Evolutionary conservation across 64 coral and sea anemone genomes (phyloP).

Genomic region (Actinia tenebrosa): DNA sequence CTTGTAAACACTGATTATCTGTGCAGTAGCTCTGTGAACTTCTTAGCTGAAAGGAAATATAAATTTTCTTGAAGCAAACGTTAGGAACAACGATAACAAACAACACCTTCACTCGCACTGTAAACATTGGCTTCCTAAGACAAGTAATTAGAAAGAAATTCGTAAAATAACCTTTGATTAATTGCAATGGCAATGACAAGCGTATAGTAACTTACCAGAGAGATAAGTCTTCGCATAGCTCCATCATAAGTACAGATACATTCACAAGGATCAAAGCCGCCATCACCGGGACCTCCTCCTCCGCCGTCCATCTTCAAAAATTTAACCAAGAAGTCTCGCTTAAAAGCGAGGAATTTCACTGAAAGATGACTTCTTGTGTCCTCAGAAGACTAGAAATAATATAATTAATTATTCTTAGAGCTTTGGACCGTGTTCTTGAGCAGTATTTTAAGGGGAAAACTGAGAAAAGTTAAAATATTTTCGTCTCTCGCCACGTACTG

Average conservation of each 20-base stretch:
- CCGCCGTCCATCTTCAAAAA: slow-evolving; percentile 34
- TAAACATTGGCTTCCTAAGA: background rate
- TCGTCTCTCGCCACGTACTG: background rate
- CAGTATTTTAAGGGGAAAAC: background rate
- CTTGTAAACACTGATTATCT: slow-evolving; percentile 94
- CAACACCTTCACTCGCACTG: background rate
- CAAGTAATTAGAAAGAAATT: background rate
- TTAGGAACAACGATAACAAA: background rate
- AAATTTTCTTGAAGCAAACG: background rate
- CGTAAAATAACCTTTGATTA: background rate
- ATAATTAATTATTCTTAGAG: background rate
- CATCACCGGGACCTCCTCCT: slow-evolving; percentile 66
- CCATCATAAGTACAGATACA: slow-evolving; percentile 98
- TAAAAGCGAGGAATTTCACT: background rate
- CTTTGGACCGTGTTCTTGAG: background rate
- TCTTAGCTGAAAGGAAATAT: slow-evolving; percentile 59
- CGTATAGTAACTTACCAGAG: slow-evolving; percentile 54
- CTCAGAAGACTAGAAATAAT: background rate
- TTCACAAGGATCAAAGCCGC: slow-evolving; percentile 91
- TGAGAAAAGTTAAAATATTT: background rate
- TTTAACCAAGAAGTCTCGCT: background rate
- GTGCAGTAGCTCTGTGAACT: slow-evolving; percentile 96
- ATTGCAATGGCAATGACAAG: background rate
- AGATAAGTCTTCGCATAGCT: slow-evolving; percentile 94
- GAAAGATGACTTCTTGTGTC: background rate